These are phyloP conservation scores for Xanthorhoe spadicearia DNA, from an alignment of 2,888 invertebrate species.

Conservation along the genomic window DNA sequence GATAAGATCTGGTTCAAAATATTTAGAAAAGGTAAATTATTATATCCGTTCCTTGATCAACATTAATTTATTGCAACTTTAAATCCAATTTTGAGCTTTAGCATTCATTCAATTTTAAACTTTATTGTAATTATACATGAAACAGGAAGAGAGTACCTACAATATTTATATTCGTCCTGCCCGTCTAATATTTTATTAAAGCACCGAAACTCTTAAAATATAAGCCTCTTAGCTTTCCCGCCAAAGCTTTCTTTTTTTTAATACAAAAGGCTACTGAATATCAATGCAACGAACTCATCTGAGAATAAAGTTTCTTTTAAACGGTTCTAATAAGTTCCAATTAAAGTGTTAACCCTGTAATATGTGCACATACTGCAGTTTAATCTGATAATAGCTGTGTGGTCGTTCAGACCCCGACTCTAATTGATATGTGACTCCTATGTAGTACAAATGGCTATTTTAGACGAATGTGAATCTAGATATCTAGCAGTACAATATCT, in stretches of 20 bases:
- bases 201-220: constrained; percentile 6
- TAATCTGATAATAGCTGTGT: constrained; percentile 24
- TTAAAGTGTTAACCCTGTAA: constrained; percentile 16
- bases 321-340: constrained; percentile 24
- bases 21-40: too few relatives aligned
- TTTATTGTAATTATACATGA: not conserved
- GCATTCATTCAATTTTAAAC: not conserved
- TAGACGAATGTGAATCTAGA: constrained; percentile 12
- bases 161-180: constrained; percentile 19
- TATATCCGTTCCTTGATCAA: too few relatives aligned
- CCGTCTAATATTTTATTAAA: constrained; percentile 23
- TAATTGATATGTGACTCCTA: constrained; percentile 36
- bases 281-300: constrained; percentile 4
- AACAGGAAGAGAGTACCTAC: not conserved
- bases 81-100: not conserved
- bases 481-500: too few relatives aligned
- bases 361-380: constrained; percentile 18
- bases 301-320: constrained; percentile 7
- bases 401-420: constrained; percentile 17
- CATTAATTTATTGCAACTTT: not conserved
- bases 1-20: too few relatives aligned
- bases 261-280: constrained; percentile 4
- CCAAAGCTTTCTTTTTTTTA: constrained; percentile 16
- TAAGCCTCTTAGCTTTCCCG: constrained; percentile 20
- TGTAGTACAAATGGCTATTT: constrained; percentile 26